phyloP scores from a whole-genome alignment of 2,888 invertebrate genomes.

The Caenorhabditis sp. region DNA sequence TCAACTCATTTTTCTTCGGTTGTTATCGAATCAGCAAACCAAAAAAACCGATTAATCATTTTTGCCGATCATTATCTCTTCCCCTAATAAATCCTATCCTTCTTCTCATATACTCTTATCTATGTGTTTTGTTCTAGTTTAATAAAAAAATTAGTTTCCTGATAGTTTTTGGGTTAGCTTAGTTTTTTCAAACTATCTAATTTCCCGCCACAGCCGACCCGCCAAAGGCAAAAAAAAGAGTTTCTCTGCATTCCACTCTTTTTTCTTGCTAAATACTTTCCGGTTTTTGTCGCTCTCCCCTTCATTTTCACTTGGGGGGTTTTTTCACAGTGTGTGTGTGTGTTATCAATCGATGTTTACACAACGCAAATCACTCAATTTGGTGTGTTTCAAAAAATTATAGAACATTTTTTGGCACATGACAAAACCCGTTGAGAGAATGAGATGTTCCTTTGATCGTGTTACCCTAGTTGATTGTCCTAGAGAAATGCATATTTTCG shows the following conservation, averaged over 20 bases:
- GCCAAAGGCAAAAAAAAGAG: not conserved
- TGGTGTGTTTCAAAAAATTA: not conserved
- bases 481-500: too few species aligned
- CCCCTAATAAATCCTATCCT: not conserved
- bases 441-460: too few species aligned
- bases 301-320: not conserved
- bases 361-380: not conserved
- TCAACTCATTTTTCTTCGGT: too few species aligned
- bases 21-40: not conserved
- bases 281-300: not conserved
- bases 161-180: not conserved
- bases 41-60: not conserved
- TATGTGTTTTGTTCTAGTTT: not conserved
- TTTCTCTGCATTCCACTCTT: not conserved
- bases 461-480: too few species aligned
- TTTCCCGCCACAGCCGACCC: not conserved
- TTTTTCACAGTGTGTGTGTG: not conserved
- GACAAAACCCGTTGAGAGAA: too few species aligned
- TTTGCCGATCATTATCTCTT: not conserved
- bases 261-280: not conserved
- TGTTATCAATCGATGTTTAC: conserved; percentile 1
- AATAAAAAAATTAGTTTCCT: too few species aligned
- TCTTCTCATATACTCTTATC: not conserved
- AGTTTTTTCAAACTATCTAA: too few species aligned
- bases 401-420: too few species aligned